A percentile compares a stretch with the other conserved stretches of the same genome.
Conservation (phyloP, 1,140 invertebrate species). For the Teleogryllus occipitalis region DNA sequence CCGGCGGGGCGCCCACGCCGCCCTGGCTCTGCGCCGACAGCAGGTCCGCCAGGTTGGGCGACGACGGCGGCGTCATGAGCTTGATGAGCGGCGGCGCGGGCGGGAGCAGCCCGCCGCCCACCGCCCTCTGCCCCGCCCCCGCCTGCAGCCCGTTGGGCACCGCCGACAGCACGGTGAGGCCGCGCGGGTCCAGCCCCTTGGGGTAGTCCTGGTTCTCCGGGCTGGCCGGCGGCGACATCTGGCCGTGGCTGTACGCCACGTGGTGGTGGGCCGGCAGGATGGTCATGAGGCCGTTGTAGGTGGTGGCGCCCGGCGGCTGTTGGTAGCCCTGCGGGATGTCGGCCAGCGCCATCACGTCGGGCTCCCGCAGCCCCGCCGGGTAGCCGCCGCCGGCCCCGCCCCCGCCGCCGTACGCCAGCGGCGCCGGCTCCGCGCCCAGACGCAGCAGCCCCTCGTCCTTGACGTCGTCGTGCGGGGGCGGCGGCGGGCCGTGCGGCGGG, state of each 20-base stretch:
- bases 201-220: conserved; percentile 35
- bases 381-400: too few relatives aligned
- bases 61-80: conserved; percentile 44
- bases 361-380: neutral
- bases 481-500: too few relatives aligned
- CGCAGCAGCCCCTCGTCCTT: too few relatives aligned
- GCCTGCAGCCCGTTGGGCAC: too few relatives aligned
- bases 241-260: conserved; percentile 34
- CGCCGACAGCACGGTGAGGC: conserved; percentile 7
- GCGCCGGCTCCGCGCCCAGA: too few relatives aligned
- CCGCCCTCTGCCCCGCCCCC: neutral
- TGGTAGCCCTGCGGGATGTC: neutral
- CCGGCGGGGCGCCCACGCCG: neutral
- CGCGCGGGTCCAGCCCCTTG: conserved; percentile 3
- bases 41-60: conserved; percentile 42
- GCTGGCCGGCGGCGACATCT: conserved; percentile 45
- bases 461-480: too few relatives aligned
- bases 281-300: conserved; percentile 24
- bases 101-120: neutral
- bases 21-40: conserved; percentile 22
- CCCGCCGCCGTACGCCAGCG: too few relatives aligned
- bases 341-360: neutral
- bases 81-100: conserved; percentile 18
- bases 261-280: conserved; percentile 22
- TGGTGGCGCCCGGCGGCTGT: neutral